These are phyloP conservation scores for Atlantisia rogersi DNA, from an alignment of 2,113 vertebrate species.

Conservation along the genomic window DNA sequence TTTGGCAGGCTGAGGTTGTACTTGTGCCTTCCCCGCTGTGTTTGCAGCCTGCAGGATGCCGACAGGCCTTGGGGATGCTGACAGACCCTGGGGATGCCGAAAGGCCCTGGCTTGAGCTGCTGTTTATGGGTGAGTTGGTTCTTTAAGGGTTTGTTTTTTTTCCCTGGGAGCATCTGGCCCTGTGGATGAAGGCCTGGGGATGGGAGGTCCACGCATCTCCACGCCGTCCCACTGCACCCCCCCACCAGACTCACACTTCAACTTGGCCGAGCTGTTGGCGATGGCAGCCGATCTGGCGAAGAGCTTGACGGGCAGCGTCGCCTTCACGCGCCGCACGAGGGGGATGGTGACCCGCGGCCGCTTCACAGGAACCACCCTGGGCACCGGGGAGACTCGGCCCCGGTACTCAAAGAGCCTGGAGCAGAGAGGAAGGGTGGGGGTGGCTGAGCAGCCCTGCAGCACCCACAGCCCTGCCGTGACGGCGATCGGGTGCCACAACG, in stretches of 20 bases:
- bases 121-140: rapidly evolving
- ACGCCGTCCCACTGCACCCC: rapidly evolving
- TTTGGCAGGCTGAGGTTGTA: rapidly evolving
- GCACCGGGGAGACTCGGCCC: slow-evolving; percentile 83
- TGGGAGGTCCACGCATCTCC: rapidly evolving
- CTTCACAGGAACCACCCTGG: slow-evolving; percentile 87
- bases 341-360: slow-evolving; percentile 87
- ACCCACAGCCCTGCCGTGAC: background rate
- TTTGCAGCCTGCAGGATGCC: background rate
- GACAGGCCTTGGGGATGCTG: background rate
- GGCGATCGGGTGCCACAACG: rapidly evolving
- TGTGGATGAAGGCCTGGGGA: too few relatives aligned
- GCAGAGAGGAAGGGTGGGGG: background rate
- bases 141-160: background rate
- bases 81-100: background rate
- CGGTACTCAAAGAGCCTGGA: slow-evolving; percentile 89
- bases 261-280: slow-evolving; percentile 80
- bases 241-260: slow-evolving; percentile 79
- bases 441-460: background rate
- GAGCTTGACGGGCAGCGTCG: slow-evolving; percentile 86
- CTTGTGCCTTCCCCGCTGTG: background rate
- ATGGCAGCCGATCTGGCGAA: slow-evolving; percentile 81
- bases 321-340: slow-evolving; percentile 88
- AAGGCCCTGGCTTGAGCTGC: background rate
- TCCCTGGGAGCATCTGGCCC: background rate